Base-by-base conservation (phyloP, 2,797 vertebrate genomes). In the Choloepus didactylus region DNA sequence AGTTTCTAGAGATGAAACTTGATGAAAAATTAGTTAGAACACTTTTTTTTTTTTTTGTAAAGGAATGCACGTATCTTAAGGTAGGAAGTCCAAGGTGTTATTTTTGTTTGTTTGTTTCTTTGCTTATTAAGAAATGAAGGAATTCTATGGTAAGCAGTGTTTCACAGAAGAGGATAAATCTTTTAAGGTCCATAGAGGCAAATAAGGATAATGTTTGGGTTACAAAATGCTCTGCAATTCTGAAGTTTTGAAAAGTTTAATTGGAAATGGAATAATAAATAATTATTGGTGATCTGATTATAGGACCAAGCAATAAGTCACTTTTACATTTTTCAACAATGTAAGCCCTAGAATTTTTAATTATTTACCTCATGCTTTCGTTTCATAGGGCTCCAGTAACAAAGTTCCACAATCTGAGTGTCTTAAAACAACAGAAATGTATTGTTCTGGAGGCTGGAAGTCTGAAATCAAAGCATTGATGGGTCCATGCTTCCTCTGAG, bases 1-100 rank as follows among this genome's bases (percentile, higher is more conserved):
- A 79, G 25, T 85, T 87, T 79, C 29, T 88, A 91, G 27, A 94
- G 84, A n/a, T 96, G 95, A 93, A 92, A 97, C 49, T 64, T 96
- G 46, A 67, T 67, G 67, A 72, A 91, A 95, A 75, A 9, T 51
- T 92, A 35, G 44, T 49, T 51, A 60, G 12, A 83, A 82, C 15
- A 91, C 35, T 35, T 35, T 35, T 35, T 2, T 0, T 2, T 0
- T 41, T 51, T 94, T 86, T 89, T 51, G 27, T 67, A 69, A 90
- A 87, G 27, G 7, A 46, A 76, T 6, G 73, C 35, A 15, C 35
- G 62, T 12, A 11, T 9, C 41, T 87, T 46, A 56, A 80, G 89
- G 27, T 6, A 60, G 60, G 51, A 75, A 73, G 27, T 16, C 6
- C 6, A 76, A 29, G 18, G 21, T 46, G 66, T 81, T 35, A 35